Evolutionary conservation across 2,797 vertebrate genomes (phyloP), one percentile per base, ranked within the genome.

Genomic region (Sebastes hubbsi): DNA sequence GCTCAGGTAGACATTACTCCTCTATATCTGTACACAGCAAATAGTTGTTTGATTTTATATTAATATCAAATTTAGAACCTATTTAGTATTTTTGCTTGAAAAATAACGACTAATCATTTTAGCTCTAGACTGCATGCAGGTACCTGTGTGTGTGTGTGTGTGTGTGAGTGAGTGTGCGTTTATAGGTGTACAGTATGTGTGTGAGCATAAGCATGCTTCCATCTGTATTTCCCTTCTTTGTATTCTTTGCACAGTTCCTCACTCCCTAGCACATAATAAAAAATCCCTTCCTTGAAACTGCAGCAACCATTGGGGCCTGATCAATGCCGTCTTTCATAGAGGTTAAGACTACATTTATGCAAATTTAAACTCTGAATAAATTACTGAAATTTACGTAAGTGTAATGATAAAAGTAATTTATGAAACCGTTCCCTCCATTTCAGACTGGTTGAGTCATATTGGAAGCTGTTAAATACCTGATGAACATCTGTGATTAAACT

Each of bases 401-500:
- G 29, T n/a, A 61, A 81, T 73, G 52, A 54, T 67, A 54, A 77
- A 49, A 62, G 49, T 38, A 42, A 80, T 84, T 70, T 24, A 54
- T 42, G 34, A 61, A 75, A 68, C 5, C 0, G 1, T 62, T 78
- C 56, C 61, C 46, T 12, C 60, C 55, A 59, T 58, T 64, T 84
- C 38, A 72, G 27, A 62, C 65, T 14, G 42, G 13, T 60, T 72
- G 60, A 65, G 63, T 84, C 29, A 80, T 76, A 24, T 65, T 55
- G 0, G 1, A 64, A 77, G 78, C 72, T 72, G 68, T 61, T 78
- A 63, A 80, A 62, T 74, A 78, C 66, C 38, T 54, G 71, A 79
- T 78, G 46, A 82, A 54, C 58, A 69, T 69, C 58, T 69, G 29
- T 22, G 69, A 73, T 25, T 80, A 54, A 67, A 69, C 24, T 72